These are phyloP conservation scores for Rhinophrynus dorsalis DNA, from an alignment of 2,797 vertebrate genomes.

Conservation along the genomic window DNA sequence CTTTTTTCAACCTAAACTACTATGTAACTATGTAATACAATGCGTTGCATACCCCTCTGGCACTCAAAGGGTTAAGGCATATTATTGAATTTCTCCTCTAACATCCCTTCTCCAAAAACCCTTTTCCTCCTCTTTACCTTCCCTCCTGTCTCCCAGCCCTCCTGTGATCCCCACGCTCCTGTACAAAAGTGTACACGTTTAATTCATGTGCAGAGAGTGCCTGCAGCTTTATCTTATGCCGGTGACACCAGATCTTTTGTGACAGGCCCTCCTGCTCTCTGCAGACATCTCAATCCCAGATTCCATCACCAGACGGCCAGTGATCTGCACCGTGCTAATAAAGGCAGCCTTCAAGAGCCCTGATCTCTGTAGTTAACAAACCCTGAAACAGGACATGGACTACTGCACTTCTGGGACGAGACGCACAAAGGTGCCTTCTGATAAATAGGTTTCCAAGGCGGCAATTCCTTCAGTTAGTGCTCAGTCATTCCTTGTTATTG, in stretches of 20 bases:
- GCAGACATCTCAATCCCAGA: slow-evolving; percentile 40
- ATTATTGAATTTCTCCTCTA: too few relatives aligned
- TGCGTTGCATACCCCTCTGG: too few relatives aligned
- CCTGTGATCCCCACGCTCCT: slow-evolving; percentile 5
- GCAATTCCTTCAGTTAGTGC: too few relatives aligned
- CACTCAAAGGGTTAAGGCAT: too few relatives aligned
- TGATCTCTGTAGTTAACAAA: slow-evolving; percentile 19
- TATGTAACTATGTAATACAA: too few relatives aligned
- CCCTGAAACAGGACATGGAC: slow-evolving; percentile 14
- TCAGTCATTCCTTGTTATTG: too few relatives aligned
- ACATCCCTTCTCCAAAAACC: neutral
- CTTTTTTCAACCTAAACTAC: too few relatives aligned
- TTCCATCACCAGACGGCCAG: slow-evolving; percentile 11
- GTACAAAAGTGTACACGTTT: slow-evolving; percentile 47
- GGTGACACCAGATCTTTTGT: slow-evolving; percentile 47
- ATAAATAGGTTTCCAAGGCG: neutral
- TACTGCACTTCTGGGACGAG: slow-evolving; percentile 4
- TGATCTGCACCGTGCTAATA: slow-evolving; percentile 5
- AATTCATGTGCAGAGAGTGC: slow-evolving; percentile 45
- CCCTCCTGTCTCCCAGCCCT: slow-evolving; percentile 13
- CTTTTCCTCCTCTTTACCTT: neutral
- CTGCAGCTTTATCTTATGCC: slow-evolving; percentile 41
- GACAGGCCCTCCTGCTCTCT: slow-evolving; percentile 48
- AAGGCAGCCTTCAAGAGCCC: slow-evolving; percentile 20
- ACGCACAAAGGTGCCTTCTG: neutral